phyloP scores from a whole-genome alignment of 1,140 invertebrate species.

The Pollicipes pollicipes region DNA sequence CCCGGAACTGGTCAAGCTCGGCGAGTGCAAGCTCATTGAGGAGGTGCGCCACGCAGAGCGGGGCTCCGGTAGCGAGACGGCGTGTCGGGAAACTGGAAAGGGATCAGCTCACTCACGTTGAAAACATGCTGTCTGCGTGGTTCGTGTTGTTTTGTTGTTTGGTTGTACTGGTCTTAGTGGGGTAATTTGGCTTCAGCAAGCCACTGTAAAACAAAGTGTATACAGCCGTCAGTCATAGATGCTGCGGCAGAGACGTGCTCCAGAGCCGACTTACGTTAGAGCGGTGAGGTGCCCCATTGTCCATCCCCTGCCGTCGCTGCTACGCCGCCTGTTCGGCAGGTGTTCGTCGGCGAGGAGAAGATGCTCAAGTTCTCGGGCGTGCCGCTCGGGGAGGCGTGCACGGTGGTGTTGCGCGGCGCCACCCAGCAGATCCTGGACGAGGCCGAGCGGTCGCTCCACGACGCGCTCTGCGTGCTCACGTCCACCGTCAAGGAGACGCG shows the following conservation, averaged over 20 bases:
- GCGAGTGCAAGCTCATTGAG: slow-evolving; percentile 87
- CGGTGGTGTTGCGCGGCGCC: slow-evolving; percentile 90
- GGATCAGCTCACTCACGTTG: too few relatives aligned
- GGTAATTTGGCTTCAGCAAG: not conserved
- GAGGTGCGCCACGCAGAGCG: slow-evolving; percentile 36
- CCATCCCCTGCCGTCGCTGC: too few relatives aligned
- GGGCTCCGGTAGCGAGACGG: too few relatives aligned
- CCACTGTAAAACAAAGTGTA: too few relatives aligned
- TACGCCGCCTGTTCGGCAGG: slow-evolving; percentile 25
- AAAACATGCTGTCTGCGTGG: too few relatives aligned
- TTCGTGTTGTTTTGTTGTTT: slow-evolving; percentile 6
- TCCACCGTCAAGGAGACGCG: slow-evolving; percentile 86
- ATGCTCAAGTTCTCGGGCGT: slow-evolving; percentile 90
- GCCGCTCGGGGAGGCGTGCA: slow-evolving; percentile 86
- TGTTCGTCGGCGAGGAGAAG: slow-evolving; percentile 96
- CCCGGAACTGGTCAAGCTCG: slow-evolving; percentile 78
- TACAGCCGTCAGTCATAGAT: too few relatives aligned
- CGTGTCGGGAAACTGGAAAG: not conserved
- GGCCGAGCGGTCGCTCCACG: slow-evolving; percentile 92
- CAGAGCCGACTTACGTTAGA: too few relatives aligned
- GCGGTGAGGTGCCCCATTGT: too few relatives aligned
- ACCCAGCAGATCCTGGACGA: slow-evolving; percentile 98
- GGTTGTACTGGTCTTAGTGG: not conserved
- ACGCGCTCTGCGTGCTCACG: slow-evolving; percentile 90
- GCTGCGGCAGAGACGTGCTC: too few relatives aligned